phyloP scores from a whole-genome alignment of 2,888 invertebrate species.

The Clusia tigrina region DNA sequence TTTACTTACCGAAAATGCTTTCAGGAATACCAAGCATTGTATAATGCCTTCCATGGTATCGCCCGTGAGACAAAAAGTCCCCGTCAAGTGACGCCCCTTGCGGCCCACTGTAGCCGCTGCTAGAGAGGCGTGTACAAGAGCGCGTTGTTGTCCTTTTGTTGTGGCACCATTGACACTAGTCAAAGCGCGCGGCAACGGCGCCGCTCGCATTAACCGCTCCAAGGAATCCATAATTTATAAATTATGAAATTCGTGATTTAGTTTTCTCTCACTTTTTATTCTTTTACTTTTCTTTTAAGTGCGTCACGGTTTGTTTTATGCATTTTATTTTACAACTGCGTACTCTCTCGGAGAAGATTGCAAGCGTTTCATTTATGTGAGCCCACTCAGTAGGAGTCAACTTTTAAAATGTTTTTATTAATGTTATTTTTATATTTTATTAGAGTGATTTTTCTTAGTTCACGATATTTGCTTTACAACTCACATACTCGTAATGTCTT shows the following conservation, averaged over 20 bases:
- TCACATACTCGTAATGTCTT: too few relatives aligned
- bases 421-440: too few relatives aligned
- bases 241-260: conserved; percentile 21
- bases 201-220: conserved; percentile 80
- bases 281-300: conserved; percentile 27
- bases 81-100: conserved; percentile 83
- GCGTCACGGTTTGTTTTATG: conserved; percentile 21
- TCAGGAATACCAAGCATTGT: conserved; percentile 90
- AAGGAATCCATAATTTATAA: conserved; percentile 76
- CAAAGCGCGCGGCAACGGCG: conserved; percentile 73
- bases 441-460: too few relatives aligned
- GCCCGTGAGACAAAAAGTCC: conserved; percentile 88
- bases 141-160: conserved; percentile 68
- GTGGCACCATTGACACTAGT: conserved; percentile 62
- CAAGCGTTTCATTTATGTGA: too few relatives aligned
- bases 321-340: conserved; percentile 7
- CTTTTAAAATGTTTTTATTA: too few relatives aligned
- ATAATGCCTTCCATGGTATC: conserved; percentile 95
- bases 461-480: too few relatives aligned
- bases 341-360: too few relatives aligned
- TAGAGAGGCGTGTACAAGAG: conserved; percentile 80
- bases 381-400: too few relatives aligned
- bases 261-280: conserved; percentile 20
- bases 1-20: conserved; percentile 88
- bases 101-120: conserved; percentile 76